These are phyloP conservation scores for Apis florea DNA, from an alignment of 1,140 invertebrate species.

Conservation along the genomic window DNA sequence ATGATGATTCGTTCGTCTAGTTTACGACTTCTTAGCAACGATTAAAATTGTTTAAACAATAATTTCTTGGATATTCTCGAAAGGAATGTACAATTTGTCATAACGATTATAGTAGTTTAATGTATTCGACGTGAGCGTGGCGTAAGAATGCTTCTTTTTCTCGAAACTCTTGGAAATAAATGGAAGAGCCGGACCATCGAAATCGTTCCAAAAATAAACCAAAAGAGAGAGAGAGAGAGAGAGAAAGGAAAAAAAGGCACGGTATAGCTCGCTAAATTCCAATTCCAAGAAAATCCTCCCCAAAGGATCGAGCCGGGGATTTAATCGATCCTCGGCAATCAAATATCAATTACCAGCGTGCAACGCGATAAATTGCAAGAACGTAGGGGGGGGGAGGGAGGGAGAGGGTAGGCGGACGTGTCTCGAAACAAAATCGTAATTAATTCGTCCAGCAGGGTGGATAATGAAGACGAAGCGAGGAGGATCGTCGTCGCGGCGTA, in stretches of 20 bases:
- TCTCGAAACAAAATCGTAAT: conserved; percentile 4
- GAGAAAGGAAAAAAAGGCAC: background rate
- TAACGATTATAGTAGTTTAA: no score
- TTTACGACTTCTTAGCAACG: background rate
- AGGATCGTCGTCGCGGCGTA: conserved; percentile 10
- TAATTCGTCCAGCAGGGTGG: background rate
- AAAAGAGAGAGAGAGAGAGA: no score
- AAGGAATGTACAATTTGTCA: no score
- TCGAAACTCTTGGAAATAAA: no score
- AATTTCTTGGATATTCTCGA: no score
- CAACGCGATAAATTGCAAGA: background rate
- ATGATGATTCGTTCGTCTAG: background rate
- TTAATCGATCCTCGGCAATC: background rate
- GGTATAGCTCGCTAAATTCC: background rate
- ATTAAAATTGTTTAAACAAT: background rate
- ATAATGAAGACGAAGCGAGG: conserved; percentile 35
- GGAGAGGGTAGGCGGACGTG: background rate
- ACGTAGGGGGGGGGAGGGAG: background rate
- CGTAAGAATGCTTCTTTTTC: no score
- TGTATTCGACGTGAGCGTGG: no score
- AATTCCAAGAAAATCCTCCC: background rate
- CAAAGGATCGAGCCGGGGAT: background rate
- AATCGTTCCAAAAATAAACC: no score
- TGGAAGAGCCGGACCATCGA: no score
- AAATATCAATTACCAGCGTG: background rate